A percentile compares a stretch with the other conserved stretches of the same genome.
Conservation (phyloP, 2,113 vertebrate genomes). For the Notothenia coriiceps region DNA sequence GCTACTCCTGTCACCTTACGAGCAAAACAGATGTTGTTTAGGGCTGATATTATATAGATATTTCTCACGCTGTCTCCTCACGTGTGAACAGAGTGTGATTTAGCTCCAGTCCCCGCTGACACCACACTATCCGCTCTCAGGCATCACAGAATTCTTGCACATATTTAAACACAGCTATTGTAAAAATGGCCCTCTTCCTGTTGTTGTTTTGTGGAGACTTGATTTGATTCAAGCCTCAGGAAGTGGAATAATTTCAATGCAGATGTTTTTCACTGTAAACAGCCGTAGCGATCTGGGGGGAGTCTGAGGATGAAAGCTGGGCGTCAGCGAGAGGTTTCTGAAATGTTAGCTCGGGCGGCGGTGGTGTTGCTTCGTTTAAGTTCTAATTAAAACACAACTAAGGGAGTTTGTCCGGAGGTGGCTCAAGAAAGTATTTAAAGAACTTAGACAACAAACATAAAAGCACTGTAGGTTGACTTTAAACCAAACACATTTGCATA, state of each 20-base stretch:
- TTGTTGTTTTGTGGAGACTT: constrained; percentile 85
- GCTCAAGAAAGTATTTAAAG: not conserved
- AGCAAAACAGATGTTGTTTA: constrained; percentile 25
- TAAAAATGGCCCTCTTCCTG: constrained; percentile 86
- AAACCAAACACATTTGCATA: not conserved
- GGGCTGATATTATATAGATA: constrained; percentile 5
- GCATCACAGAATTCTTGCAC: constrained; percentile 72
- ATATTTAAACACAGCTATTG: constrained; percentile 84
- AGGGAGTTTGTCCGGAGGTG: not conserved
- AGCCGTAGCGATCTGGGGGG: constrained; percentile 70
- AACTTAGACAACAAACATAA: constrained; percentile 7
- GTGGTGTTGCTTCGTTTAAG: constrained; percentile 34
- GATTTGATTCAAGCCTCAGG: constrained; percentile 86
- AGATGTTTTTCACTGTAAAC: constrained; percentile 88
- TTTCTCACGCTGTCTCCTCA: constrained; percentile 43
- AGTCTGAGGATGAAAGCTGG: constrained; percentile 59
- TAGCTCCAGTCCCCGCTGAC: constrained; percentile 58
- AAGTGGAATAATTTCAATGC: constrained; percentile 88
- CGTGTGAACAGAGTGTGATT: constrained; percentile 68
- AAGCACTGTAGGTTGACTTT: not conserved
- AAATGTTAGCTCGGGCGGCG: constrained; percentile 35
- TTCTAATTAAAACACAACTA: constrained; percentile 45
- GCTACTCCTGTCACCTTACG: too few relatives aligned
- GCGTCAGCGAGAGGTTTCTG: constrained; percentile 43
- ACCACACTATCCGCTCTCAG: constrained; percentile 65